Base-by-base conservation (phyloP, 2,888 invertebrate genomes). In the Nomada fabriciana region DNA sequence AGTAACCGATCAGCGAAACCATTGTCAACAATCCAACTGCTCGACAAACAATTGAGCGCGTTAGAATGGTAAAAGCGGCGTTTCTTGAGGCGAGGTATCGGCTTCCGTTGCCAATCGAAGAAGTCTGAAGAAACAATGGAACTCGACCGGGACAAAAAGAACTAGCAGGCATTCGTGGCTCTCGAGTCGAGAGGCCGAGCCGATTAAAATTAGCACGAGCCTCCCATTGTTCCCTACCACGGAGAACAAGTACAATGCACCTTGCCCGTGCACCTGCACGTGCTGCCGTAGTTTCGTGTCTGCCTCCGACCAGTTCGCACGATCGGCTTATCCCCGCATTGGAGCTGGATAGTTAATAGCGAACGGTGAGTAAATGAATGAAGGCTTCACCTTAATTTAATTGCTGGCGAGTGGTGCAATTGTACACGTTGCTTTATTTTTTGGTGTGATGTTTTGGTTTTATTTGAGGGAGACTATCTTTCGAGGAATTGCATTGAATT, bases 121-220 rank as follows among this genome's bases (percentile, higher is more conserved):
- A 20, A 60, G 47, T 65, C 20, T 11, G 15, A 61, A 52, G 67
- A 63, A 68, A 57, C 57, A 29, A 64, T 64, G 36, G 73, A 69
- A 52, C 59, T 71, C 70, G 15, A 55, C 59, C 20, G 81, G 57
- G 80, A 65, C 59, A 60, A 53, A 64, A 63, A 76, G 64, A 71
- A 73, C 43, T 52, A 20, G 55, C 23, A 55, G 29, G 63, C 60
- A 72, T 76, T 77, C 55, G 80, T 65, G 74, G 71, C 42, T 63
- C 78, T 82, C 76, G 81, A 76, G 52, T 65, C 61, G 85, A 74
- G 82, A 59, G 69, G 64, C 60, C 72, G 55, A 80, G 74, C 76
- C 84, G 87, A 89, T 89, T 89, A 89, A 89, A 89, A 89, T 89
- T 89, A 89, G 89, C 89, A 77, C 83, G 76, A 85, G 80, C 82